phyloP scores from a whole-genome alignment of 2,797 vertebrate species.

The Poeciliopsis presidionis region DNA sequence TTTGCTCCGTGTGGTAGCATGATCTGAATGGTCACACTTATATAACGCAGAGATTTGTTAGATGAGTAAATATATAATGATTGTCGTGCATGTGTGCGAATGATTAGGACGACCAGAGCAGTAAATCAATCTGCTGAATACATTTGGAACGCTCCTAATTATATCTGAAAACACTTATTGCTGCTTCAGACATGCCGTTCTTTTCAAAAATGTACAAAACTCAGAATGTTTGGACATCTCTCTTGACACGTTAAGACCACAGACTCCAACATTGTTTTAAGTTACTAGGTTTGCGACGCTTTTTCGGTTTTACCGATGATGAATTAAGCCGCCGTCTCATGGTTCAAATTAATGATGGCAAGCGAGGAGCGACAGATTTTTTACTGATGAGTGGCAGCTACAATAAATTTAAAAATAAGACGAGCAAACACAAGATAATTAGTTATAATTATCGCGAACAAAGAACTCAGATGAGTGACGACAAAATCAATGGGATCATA shows the following conservation, averaged over 20 bases:
- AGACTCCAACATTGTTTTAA: not conserved
- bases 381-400: no score
- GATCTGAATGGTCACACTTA: not conserved
- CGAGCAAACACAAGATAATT: not conserved
- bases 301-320: not conserved
- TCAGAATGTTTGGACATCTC: not conserved
- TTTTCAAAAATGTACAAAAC: not conserved
- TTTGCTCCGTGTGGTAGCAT: not conserved
- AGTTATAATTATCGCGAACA: not conserved
- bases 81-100: not conserved
- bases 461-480: not conserved
- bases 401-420: not conserved
- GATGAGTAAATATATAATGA: not conserved
- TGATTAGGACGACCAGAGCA: not conserved
- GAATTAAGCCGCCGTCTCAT: not conserved
- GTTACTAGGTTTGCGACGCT: not conserved
- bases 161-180: not conserved
- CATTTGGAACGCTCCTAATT: not conserved
- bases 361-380: not conserved
- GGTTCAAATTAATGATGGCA: not conserved
- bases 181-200: not conserved
- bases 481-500: not conserved
- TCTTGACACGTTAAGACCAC: not conserved
- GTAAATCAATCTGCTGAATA: not conserved
- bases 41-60: not conserved